Percentiles rank a stretch among this genome's conserved stretches.
phyloP scores from a whole-genome alignment of 1,140 invertebrate species.

The Semibalanus balanoides region DNA sequence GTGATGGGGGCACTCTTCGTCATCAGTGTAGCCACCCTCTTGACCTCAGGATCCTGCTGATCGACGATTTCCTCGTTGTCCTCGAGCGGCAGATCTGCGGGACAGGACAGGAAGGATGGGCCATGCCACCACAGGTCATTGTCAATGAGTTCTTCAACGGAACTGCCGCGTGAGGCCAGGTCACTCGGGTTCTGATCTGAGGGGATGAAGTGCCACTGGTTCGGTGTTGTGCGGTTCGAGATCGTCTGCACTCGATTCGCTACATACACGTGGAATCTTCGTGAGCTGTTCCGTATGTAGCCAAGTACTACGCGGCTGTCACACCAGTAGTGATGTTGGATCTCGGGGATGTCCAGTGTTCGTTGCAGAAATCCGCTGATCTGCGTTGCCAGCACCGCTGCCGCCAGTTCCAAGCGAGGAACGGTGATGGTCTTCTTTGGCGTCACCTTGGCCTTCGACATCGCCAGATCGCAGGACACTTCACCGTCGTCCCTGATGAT shows the following conservation, averaged over 20 bases:
- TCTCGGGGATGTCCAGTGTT: background rate
- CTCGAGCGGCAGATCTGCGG: background rate
- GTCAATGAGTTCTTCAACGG: background rate
- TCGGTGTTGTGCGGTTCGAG: background rate
- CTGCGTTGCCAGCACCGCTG: background rate
- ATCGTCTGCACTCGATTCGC: slow-evolving; percentile 5
- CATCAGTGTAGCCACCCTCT: too few species aligned
- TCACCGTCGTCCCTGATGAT: too few species aligned
- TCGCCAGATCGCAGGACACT: too few species aligned
- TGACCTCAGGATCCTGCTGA: background rate
- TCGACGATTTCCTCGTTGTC: background rate
- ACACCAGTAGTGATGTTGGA: background rate
- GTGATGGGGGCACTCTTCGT: too few species aligned
- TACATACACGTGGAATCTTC: slow-evolving; percentile 7
- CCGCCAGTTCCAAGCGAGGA: slow-evolving; percentile 6
- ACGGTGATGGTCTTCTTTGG: background rate
- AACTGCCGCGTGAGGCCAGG: background rate
- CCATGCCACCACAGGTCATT: background rate
- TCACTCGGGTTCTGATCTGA: background rate
- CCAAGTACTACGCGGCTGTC: slow-evolving; percentile 5
- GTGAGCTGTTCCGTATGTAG: background rate
- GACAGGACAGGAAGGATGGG: background rate
- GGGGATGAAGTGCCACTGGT: background rate
- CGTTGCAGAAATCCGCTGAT: background rate
- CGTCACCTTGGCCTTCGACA: too few species aligned